Percentiles rank a stretch among this genome's conserved stretches.
phyloP scores from a whole-genome alignment of 2,113 vertebrate genomes.

The Laterallus jamaicensis region DNA sequence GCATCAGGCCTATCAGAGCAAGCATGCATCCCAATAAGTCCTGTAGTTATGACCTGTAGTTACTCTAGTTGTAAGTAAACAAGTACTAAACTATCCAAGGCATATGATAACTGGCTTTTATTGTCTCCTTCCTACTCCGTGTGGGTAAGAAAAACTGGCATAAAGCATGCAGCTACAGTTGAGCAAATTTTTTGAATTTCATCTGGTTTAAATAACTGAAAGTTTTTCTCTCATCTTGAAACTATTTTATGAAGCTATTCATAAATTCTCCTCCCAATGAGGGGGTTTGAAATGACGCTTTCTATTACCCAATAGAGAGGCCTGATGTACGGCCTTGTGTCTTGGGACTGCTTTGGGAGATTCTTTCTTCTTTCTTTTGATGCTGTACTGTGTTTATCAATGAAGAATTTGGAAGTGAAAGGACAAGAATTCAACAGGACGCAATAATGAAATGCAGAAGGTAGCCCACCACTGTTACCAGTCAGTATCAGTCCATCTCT shows the following conservation, averaged over 20 bases:
- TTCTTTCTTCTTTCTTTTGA: background rate
- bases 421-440: background rate
- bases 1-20: background rate
- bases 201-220: background rate
- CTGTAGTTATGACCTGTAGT: background rate
- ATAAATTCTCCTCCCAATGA: background rate
- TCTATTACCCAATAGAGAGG: background rate
- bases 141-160: background rate
- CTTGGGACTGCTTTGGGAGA: background rate
- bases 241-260: background rate
- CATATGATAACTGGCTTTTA: background rate
- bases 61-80: background rate
- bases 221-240: background rate
- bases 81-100: background rate
- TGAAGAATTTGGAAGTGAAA: background rate
- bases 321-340: background rate
- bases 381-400: background rate
- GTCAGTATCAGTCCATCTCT: background rate
- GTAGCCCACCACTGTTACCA: background rate
- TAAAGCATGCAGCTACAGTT: background rate
- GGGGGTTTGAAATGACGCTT: background rate
- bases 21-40: background rate
- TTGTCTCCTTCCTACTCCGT: background rate
- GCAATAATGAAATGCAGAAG: background rate
- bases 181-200: background rate